Evolutionary conservation across 2,113 vertebrate species (phyloP), one percentile per base, ranked within the genome.

Genomic region (Gorsachius goisagi): DNA sequence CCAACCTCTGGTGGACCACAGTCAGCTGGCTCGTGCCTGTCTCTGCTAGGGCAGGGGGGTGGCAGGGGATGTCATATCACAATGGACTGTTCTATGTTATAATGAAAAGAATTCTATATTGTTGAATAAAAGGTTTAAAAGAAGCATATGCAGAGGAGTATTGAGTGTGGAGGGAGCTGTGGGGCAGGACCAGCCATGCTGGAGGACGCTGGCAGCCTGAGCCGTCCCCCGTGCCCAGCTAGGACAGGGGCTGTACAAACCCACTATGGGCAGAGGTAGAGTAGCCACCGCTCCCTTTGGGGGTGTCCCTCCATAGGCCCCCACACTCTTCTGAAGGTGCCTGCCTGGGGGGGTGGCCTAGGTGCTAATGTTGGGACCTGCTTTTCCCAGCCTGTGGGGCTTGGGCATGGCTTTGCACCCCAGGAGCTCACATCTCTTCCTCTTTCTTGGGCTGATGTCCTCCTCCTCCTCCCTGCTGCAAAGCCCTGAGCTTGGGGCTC

Each of bases 81-180:
- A 30, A 96, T 14, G 97, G 96, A 95, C 94, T 89, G 96, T 96
- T 97, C 95, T 94, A 93, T 96, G 97, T 95, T 95, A 96, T 95
- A 95, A 97, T 92, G 95, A 94, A 97, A 96, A 97, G 22, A 98
- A 97, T 95, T 98, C 96, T 98, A 97, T 98, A 97, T 98, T 98
- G 96, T 97, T 98, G 97, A 98, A 98, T 98, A 98, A 98, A 98
- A 97, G 91, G 97, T 98, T 98, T 98, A 97, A 98, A 98, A 97
- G 93, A 98, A 98, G 72, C 17, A 45, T 45, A 91, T 23, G 76
- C 81, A 89, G 97, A 97, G 94, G 91, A 97, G 95, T 98, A 78
- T 98, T 98, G 67, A 81, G 93, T 97, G 59, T 84, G 84, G 60
- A 97, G 85, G 69, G 87, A 96, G 79, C 82, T 67, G 18, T 60